Conservation (phyloP, 2,113 vertebrate genomes). For the Calidris pygmaea region DNA sequence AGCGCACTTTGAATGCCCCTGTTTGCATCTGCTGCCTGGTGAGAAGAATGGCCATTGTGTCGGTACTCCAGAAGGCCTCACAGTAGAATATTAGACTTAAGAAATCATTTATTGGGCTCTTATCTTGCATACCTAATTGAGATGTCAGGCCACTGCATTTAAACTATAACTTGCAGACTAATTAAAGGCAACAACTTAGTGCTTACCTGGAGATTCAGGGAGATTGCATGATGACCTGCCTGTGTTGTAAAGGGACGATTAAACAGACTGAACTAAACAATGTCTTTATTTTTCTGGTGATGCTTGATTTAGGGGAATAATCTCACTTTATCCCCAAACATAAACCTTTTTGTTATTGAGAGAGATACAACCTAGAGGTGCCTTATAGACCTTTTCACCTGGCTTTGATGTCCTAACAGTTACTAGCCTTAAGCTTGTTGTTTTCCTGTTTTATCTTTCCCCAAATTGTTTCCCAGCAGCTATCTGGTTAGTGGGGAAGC, state of each 20-base stretch:
- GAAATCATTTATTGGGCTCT: constrained; percentile 36
- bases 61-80: neutral
- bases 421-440: neutral
- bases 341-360: constrained; percentile 12
- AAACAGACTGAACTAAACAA: constrained; percentile 19
- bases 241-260: constrained; percentile 32
- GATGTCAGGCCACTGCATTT: constrained; percentile 22
- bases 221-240: constrained; percentile 46
- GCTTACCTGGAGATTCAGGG: constrained; percentile 54
- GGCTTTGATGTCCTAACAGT: constrained; percentile 44
- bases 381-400: constrained; percentile 43
- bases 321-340: constrained; percentile 25
- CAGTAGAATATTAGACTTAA: constrained; percentile 21
- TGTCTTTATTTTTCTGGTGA: constrained; percentile 24
- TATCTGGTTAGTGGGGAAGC: neutral
- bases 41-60: neutral
- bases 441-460: constrained; percentile 20
- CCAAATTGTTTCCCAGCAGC: neutral
- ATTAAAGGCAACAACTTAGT: constrained; percentile 42
- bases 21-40: neutral
- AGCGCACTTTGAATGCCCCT: neutral
- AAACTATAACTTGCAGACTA: constrained; percentile 28
- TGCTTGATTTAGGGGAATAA: constrained; percentile 33
- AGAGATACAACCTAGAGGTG: neutral
- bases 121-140: constrained; percentile 58